Evolutionary conservation across 2,797 vertebrate genomes (phyloP).

Genomic region (Sebastes nivosus): DNA sequence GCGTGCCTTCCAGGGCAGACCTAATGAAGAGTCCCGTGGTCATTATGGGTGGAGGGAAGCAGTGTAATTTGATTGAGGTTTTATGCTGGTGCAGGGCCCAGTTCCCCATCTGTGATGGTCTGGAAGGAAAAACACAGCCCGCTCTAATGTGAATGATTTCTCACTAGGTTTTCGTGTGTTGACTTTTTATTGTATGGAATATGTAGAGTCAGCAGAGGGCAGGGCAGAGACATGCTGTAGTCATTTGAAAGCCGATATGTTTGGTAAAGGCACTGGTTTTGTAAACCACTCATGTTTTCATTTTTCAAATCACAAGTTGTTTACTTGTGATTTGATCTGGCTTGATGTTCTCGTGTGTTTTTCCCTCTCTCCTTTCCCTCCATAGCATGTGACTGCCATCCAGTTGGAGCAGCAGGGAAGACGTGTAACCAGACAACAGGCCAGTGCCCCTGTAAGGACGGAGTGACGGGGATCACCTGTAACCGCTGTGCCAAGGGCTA

Average conservation of each 20-base stretch:
- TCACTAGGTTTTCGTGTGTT: constrained; percentile 37
- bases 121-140: constrained; percentile 52
- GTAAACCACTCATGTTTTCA: constrained; percentile 5
- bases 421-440: constrained; percentile 98
- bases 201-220: constrained; percentile 39
- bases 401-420: constrained; percentile 95
- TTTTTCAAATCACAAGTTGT: constrained; percentile 21
- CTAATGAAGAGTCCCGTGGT: constrained; percentile 55
- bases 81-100: constrained; percentile 64
- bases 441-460: constrained; percentile 97
- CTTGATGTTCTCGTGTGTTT: background rate
- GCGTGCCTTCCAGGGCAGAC: constrained; percentile 27
- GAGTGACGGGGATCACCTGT: constrained; percentile 95
- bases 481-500: constrained; percentile 98
- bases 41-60: constrained; percentile 54
- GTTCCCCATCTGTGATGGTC: constrained; percentile 65
- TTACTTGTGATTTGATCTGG: background rate
- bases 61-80: constrained; percentile 74
- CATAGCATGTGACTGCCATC: constrained; percentile 96
- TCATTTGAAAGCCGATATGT: constrained; percentile 38
- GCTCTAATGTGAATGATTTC: constrained; percentile 46
- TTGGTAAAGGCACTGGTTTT: constrained; percentile 10
- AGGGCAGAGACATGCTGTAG: constrained; percentile 6
- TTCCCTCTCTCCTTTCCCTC: constrained; percentile 6
- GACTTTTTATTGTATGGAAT: constrained; percentile 44